Evolutionary conservation across 1,140 invertebrate genomes (phyloP).

Genomic region (Drosophila ogumai): DNA sequence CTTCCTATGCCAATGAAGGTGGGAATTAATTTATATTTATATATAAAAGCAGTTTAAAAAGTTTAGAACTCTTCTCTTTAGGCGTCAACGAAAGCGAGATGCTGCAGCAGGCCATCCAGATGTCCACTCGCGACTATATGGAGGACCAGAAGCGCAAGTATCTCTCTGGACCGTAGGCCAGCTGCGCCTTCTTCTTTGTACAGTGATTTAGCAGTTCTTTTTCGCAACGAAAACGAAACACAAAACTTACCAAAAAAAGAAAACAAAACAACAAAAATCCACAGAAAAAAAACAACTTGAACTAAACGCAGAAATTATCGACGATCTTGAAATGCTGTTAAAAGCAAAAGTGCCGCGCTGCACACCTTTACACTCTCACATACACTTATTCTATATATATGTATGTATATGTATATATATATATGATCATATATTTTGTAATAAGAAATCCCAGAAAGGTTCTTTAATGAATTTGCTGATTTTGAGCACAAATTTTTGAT

Average conservation of each 20-base stretch:
- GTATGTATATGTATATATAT: slow-evolving; percentile 17
- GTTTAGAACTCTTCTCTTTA: slow-evolving; percentile 14
- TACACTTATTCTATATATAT: slow-evolving; percentile 31
- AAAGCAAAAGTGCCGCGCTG: neutral
- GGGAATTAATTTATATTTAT: neutral
- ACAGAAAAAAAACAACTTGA: slow-evolving; percentile 13
- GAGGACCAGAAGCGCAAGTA: slow-evolving; percentile 81
- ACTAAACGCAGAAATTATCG: slow-evolving; percentile 41
- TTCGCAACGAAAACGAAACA: slow-evolving; percentile 67
- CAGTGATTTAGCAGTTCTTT: slow-evolving; percentile 70
- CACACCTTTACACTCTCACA: slow-evolving; percentile 33
- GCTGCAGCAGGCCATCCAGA: slow-evolving; percentile 82
- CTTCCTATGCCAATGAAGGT: slow-evolving; percentile 83
- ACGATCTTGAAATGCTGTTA: slow-evolving; percentile 48
- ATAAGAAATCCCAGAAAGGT: slow-evolving; percentile 1
- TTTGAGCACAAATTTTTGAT: slow-evolving; percentile 46
- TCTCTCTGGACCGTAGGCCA: slow-evolving; percentile 70
- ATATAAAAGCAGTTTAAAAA: neutral
- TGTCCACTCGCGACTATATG: slow-evolving; percentile 83
- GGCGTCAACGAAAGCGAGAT: slow-evolving; percentile 79
- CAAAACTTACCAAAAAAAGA: slow-evolving; percentile 52
- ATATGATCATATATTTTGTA: slow-evolving; percentile 32
- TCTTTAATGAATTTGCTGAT: slow-evolving; percentile 22
- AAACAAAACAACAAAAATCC: slow-evolving; percentile 10
- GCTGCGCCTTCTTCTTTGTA: slow-evolving; percentile 50